These are phyloP conservation scores for Cercopithecus mona DNA, from an alignment of 2,113 vertebrate genomes.

Conservation along the genomic window DNA sequence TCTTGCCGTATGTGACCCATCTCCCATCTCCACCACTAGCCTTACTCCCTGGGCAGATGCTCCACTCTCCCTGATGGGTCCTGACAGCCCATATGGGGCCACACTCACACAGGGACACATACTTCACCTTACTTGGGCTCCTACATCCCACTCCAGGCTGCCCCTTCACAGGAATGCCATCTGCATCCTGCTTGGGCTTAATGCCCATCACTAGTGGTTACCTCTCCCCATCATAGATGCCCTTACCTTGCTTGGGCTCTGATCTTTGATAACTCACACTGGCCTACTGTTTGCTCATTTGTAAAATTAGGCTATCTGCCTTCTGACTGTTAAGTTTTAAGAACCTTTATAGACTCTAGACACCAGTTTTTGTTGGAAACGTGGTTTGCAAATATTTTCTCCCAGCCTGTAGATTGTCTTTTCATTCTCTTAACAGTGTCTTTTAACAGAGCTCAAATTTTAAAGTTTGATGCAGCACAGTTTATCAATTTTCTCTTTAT, in stretches of 20 bases:
- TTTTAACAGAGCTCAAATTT: slow-evolving; percentile 8
- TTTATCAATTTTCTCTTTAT: background rate
- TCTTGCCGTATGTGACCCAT: background rate
- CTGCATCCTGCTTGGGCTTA: background rate
- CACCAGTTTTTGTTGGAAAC: background rate
- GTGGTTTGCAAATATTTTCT: background rate
- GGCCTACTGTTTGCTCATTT: background rate
- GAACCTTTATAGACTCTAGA: background rate
- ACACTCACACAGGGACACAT: fast-evolving
- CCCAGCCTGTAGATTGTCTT: background rate
- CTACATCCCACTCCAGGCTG: background rate
- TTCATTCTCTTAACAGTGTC: slow-evolving; percentile 2
- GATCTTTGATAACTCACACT: background rate
- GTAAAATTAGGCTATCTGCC: background rate
- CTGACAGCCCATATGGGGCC: background rate
- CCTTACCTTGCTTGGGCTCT: background rate
- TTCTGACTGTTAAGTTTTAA: slow-evolving; percentile 28
- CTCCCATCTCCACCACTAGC: background rate
- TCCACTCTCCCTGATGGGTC: background rate
- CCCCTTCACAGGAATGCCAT: background rate
- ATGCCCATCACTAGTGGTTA: background rate
- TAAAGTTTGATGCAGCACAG: background rate
- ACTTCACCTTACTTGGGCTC: background rate
- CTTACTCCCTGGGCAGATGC: background rate
- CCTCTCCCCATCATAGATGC: background rate